A percentile compares a stretch with the other conserved stretches of the same genome.
phyloP scores from a whole-genome alignment of 2,888 invertebrate genomes.

The Julus scanicus region DNA sequence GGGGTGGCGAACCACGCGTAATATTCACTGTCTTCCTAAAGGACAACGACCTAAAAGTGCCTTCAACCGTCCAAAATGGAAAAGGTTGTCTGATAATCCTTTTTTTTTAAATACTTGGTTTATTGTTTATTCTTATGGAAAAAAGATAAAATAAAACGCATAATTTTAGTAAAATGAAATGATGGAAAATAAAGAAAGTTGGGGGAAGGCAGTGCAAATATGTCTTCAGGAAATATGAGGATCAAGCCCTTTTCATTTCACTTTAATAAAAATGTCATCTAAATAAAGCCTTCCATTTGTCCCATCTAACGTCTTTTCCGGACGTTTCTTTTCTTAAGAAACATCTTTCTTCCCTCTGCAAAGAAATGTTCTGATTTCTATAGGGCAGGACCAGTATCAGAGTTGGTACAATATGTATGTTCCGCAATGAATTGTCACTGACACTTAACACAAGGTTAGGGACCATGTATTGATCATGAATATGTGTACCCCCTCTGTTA shows the following conservation, averaged over 20 bases:
- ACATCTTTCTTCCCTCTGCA: not conserved
- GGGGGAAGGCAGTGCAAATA: not conserved
- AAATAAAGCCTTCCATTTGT: constrained; percentile 28
- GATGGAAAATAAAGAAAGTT: not conserved
- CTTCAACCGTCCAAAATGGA: not conserved
- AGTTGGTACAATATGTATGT: not conserved
- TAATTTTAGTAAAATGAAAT: not conserved
- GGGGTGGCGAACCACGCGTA: not conserved
- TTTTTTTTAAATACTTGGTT: not conserved
- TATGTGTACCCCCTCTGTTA: not conserved
- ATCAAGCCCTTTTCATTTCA: constrained; percentile 30
- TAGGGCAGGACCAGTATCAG: not conserved
- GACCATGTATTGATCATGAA: not conserved
- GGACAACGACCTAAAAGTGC: constrained; percentile 14
- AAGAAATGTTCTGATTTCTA: not conserved
- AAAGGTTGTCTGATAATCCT: not conserved
- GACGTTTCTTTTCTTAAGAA: not conserved
- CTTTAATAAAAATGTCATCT: constrained; percentile 23
- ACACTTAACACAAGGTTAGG: not conserved
- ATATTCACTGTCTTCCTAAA: not conserved
- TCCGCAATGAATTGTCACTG: not conserved
- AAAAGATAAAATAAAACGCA: not conserved
- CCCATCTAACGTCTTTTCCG: not conserved
- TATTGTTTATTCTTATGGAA: constrained; percentile 7
- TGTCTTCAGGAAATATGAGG: constrained; percentile 17